These are phyloP conservation scores for Astyanax mexicanus DNA, from an alignment of 2,797 vertebrate genomes.

Conservation along the genomic window DNA sequence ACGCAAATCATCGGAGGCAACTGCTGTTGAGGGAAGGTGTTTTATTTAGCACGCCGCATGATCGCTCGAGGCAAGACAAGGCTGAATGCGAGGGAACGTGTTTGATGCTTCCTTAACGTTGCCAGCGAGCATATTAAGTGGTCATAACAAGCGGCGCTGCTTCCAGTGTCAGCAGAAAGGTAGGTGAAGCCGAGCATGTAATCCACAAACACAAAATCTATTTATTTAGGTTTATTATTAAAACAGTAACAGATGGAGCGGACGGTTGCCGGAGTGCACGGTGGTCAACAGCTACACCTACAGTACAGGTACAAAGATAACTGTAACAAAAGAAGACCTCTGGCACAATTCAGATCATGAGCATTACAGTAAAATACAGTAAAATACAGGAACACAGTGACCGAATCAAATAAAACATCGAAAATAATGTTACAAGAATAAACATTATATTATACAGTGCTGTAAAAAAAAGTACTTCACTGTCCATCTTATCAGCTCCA, in stretches of 20 bases:
- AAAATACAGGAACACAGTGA: background rate
- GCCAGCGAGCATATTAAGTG: conserved; percentile 2
- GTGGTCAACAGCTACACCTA: background rate
- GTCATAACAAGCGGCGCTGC: too few species aligned
- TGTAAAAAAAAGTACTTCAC: too few species aligned
- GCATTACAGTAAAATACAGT: background rate
- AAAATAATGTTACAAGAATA: too few species aligned
- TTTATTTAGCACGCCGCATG: background rate
- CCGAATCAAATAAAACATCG: too few species aligned
- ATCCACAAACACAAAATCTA: conserved; percentile 9
- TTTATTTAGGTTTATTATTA: background rate
- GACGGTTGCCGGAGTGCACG: background rate
- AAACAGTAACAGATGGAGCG: background rate
- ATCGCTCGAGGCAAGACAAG: background rate
- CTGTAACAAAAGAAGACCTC: background rate
- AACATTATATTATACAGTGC: too few species aligned
- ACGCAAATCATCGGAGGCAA: background rate
- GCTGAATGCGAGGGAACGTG: background rate
- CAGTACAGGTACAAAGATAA: background rate
- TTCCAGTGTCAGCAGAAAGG: conserved; percentile 2
- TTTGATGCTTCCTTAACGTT: conserved; percentile 1
- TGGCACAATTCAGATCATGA: background rate
- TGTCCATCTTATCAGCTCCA: too few species aligned
- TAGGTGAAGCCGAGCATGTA: background rate
- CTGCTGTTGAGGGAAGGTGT: background rate